These are phyloP conservation scores for Pentalonia nigronervosa DNA, from an alignment of 1,140 invertebrate species.

Conservation along the genomic window DNA sequence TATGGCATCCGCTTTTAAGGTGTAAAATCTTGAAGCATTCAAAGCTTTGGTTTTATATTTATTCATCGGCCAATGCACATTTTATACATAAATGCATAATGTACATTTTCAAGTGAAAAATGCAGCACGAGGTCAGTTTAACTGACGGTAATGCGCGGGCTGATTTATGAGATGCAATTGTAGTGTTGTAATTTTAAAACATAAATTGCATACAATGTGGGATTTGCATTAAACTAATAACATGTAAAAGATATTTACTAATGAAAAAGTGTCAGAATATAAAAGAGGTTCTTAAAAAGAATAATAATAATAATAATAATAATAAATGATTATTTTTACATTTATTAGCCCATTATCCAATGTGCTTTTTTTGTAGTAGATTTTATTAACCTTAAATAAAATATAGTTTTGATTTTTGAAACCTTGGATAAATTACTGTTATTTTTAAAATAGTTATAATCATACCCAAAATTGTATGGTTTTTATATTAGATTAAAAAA, in stretches of 20 bases:
- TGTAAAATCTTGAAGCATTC: neutral
- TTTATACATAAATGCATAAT: neutral
- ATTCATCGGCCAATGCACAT: neutral
- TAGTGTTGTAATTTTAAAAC: neutral
- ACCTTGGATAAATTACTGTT: neutral
- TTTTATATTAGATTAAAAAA: neutral
- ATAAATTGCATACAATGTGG: neutral
- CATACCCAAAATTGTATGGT: neutral
- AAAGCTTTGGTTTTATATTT: neutral
- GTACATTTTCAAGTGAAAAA: neutral
- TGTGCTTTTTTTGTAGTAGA: neutral
- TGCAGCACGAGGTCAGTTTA: conserved; percentile 32
- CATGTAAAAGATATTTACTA: neutral
- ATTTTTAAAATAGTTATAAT: neutral
- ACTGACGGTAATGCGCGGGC: neutral
- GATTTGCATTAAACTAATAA: neutral
- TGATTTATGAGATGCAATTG: conserved; percentile 25
- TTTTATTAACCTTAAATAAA: neutral
- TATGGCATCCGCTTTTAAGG: neutral
- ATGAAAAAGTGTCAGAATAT: neutral
- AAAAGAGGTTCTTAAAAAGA: neutral
- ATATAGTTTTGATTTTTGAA: neutral
- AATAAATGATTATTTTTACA: neutral
- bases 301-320: too few relatives aligned
- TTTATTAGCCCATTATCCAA: neutral